Conservation (phyloP, 1,140 invertebrate species). For the Drosophila kurseongensis region DNA sequence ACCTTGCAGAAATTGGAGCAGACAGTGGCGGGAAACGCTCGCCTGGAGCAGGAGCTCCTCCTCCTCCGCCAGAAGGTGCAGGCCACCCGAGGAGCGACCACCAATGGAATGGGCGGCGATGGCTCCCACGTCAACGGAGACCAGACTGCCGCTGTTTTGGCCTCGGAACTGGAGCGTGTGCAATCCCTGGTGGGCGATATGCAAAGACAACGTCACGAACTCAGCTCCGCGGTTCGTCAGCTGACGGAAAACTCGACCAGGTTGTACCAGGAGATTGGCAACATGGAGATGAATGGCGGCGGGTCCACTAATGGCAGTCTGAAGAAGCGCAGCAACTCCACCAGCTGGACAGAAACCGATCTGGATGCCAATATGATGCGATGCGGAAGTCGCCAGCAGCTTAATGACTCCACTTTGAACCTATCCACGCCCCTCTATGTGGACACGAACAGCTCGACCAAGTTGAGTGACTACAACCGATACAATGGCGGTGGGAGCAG, state of each 20-base stretch:
- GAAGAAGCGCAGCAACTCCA: slow-evolving; percentile 85
- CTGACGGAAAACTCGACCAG: slow-evolving; percentile 90
- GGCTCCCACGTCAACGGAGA: slow-evolving; percentile 81
- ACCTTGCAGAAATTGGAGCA: slow-evolving; percentile 92
- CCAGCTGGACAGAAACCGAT: slow-evolving; percentile 95
- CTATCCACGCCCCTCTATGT: slow-evolving; percentile 85
- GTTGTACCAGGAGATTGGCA: slow-evolving; percentile 82
- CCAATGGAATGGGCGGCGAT: slow-evolving; percentile 46
- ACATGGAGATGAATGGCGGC: slow-evolving; percentile 67
- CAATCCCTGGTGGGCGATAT: slow-evolving; percentile 93
- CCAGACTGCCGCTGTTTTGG: slow-evolving; percentile 88
- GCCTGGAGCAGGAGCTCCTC: slow-evolving; percentile 94
- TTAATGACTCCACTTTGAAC: slow-evolving; percentile 73
- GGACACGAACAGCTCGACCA: slow-evolving; percentile 85
- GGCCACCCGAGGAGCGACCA: slow-evolving; percentile 85
- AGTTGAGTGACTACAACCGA: slow-evolving; percentile 73
- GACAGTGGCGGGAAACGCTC: slow-evolving; percentile 94
- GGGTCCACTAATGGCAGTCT: slow-evolving; percentile 66
- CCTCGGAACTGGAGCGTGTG: slow-evolving; percentile 92
- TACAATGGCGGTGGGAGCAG: slow-evolving; percentile 72
- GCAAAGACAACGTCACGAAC: slow-evolving; percentile 92
- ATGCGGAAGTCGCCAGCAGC: slow-evolving; percentile 67
- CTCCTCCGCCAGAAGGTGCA: slow-evolving; percentile 93
- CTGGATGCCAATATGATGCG: slow-evolving; percentile 89
- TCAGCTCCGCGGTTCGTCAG: slow-evolving; percentile 92